These are phyloP conservation scores for Fragum fragum DNA, from an alignment of 2,888 invertebrate species.

Conservation along the genomic window DNA sequence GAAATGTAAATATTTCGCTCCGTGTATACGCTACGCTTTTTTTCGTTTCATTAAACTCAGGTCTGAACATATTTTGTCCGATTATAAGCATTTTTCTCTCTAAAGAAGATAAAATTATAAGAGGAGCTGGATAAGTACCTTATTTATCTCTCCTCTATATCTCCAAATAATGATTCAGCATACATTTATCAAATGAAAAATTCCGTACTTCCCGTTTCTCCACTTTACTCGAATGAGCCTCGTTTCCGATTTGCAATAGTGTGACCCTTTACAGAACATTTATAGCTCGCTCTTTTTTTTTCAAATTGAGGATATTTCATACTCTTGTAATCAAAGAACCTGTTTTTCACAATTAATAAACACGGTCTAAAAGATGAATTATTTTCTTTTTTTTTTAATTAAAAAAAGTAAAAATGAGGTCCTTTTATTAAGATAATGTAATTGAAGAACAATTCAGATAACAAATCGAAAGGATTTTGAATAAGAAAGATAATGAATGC, in stretches of 20 bases:
- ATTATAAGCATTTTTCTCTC: neutral
- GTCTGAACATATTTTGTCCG: neutral
- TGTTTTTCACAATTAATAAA: no score
- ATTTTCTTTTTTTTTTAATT: no score
- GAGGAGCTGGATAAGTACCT: slow-evolving; percentile 10
- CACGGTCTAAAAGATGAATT: no score
- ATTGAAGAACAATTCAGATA: no score
- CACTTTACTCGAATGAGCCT: slow-evolving; percentile 21
- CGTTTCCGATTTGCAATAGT: slow-evolving; percentile 14
- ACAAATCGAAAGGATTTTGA: no score
- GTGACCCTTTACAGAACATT: neutral
- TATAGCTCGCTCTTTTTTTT: neutral
- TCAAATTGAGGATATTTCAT: neutral
- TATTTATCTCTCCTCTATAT: neutral
- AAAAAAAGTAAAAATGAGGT: no score
- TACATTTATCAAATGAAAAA: slow-evolving; percentile 17
- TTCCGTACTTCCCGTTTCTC: slow-evolving; percentile 14
- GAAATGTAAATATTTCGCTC: no score
- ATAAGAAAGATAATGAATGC: no score
- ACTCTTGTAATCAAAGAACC: no score
- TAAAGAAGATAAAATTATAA: neutral
- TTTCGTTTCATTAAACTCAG: no score
- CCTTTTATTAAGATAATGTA: no score
- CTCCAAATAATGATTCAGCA: slow-evolving; percentile 2
- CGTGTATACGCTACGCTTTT: no score